Evolutionary conservation across 2,797 vertebrate species (phyloP).

Genomic region (Alfaro cultratus): DNA sequence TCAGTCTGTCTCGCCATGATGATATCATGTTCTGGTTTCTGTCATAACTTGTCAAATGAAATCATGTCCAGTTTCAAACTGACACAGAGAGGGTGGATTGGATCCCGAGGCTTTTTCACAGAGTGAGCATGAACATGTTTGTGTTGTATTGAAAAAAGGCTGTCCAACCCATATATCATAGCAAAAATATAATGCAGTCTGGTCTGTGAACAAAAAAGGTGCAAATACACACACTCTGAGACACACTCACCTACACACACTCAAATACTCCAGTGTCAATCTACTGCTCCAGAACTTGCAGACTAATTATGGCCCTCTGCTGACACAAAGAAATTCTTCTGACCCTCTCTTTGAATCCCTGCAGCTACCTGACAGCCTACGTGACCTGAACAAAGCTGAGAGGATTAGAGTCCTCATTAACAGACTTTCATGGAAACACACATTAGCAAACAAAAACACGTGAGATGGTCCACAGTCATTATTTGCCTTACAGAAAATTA

Average conservation of each 20-base stretch:
- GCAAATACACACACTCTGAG: background rate
- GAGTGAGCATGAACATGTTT: slow-evolving; percentile 15
- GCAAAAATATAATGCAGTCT: background rate
- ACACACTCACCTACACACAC: background rate
- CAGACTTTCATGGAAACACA: slow-evolving; percentile 13
- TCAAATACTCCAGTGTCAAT: slow-evolving; percentile 66
- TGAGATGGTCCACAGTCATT: background rate
- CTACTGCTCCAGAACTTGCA: slow-evolving; percentile 52
- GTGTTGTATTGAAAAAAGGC: slow-evolving; percentile 4
- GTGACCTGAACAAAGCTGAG: slow-evolving; percentile 64
- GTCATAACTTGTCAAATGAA: slow-evolving; percentile 61
- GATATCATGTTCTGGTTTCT: slow-evolving; percentile 53
- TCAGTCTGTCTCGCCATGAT: slow-evolving; percentile 36
- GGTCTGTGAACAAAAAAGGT: background rate
- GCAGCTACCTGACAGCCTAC: slow-evolving; percentile 62
- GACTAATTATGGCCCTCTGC: slow-evolving; percentile 66
- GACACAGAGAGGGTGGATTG: slow-evolving; percentile 14
- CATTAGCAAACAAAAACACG: slow-evolving; percentile 6
- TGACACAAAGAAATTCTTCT: slow-evolving; percentile 64
- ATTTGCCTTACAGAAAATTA: background rate
- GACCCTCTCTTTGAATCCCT: slow-evolving; percentile 60
- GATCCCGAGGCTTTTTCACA: slow-evolving; percentile 20
- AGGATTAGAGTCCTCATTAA: slow-evolving; percentile 53
- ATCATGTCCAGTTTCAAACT: slow-evolving; percentile 46
- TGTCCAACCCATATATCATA: background rate